Percentiles rank a stretch among this genome's conserved stretches.
Conservation (phyloP, 92 coral and sea anemone species). For the Siderastrea radians region DNA sequence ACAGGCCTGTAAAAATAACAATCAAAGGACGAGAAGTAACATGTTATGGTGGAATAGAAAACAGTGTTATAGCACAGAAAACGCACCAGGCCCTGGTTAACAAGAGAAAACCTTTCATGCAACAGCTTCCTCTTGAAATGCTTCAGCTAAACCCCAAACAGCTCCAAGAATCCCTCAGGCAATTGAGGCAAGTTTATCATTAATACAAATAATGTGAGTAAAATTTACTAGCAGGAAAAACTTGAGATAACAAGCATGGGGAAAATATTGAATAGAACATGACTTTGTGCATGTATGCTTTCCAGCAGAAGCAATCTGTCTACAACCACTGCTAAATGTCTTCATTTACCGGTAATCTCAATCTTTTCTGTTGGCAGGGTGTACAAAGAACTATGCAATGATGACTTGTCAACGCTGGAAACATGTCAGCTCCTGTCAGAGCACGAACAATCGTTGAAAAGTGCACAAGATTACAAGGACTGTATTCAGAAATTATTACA, state of each 20-base stretch:
- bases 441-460: constrained; percentile 15
- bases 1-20: constrained; percentile 24
- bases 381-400: constrained; percentile 12
- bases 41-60: constrained; percentile 41
- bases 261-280: background rate
- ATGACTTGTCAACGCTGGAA: constrained; percentile 31
- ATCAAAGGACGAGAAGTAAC: constrained; percentile 3
- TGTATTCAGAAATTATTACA: constrained; percentile 1
- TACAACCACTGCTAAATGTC: too few species aligned
- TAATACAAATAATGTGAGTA: too few species aligned
- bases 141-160: constrained; percentile 10
- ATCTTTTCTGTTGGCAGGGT: background rate
- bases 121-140: constrained; percentile 7
- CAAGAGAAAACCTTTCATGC: constrained; percentile 20
- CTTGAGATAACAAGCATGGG: too few species aligned
- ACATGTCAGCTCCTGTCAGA: background rate
- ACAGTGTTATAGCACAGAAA: constrained; percentile 12
- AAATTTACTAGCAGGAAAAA: too few species aligned
- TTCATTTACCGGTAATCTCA: background rate
- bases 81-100: constrained; percentile 29
- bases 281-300: too few species aligned
- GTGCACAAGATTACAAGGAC: constrained; percentile 9
- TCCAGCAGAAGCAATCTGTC: too few species aligned
- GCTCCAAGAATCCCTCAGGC: constrained; percentile 21
- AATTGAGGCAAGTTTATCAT: constrained; percentile 11